Evolutionary conservation across 2,113 vertebrate species (phyloP).

Genomic region (Sphyrna mokarran): DNA sequence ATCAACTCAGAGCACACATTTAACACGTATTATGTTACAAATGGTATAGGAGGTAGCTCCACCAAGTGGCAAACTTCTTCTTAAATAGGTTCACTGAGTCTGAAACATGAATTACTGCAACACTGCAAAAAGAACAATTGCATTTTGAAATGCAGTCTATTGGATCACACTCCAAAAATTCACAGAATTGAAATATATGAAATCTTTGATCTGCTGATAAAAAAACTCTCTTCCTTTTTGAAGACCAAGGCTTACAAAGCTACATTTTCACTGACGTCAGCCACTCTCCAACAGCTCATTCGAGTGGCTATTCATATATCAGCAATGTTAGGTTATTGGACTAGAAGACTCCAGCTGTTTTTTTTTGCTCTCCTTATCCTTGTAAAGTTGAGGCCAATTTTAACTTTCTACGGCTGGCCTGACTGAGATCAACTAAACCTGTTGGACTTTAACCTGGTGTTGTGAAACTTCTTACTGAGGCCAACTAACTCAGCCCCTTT

Average conservation of each 20-base stretch:
- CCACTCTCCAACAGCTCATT: neutral
- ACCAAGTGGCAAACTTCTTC: constrained; percentile 2
- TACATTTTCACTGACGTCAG: neutral
- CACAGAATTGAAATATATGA: neutral
- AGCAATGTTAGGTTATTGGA: neutral
- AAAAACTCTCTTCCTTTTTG: neutral
- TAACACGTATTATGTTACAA: neutral
- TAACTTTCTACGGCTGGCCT: neutral
- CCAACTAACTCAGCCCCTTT: neutral
- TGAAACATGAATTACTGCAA: neutral
- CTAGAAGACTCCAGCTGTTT: no score
- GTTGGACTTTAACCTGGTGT: no score
- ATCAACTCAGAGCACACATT: neutral
- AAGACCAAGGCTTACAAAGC: neutral
- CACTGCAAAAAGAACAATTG: neutral
- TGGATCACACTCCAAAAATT: neutral
- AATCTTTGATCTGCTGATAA: neutral
- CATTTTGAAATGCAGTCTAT: neutral
- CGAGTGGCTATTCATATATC: neutral
- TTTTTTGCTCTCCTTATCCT: neutral
- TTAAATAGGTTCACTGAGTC: neutral
- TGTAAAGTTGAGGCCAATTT: neutral
- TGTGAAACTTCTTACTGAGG: neutral
- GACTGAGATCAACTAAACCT: neutral
- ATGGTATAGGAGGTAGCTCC: constrained; percentile 23